Conservation (phyloP, 2,888 invertebrate genomes). For the Drosophila monieri region DNA sequence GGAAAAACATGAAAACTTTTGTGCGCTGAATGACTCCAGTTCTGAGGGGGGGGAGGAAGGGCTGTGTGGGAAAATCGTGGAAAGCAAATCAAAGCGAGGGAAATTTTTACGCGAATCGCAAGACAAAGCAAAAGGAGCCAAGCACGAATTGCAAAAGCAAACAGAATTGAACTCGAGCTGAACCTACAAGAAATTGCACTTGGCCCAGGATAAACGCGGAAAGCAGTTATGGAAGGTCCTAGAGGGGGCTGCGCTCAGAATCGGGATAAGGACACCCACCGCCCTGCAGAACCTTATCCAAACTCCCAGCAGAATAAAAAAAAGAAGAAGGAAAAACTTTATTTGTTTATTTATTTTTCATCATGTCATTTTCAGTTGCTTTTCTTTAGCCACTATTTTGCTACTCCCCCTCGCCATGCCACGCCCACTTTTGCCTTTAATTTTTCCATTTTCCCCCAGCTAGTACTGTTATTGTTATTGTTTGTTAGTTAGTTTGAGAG, state of each 20-base stretch:
- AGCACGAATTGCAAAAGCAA: constrained; percentile 37
- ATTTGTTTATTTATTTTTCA: constrained; percentile 73
- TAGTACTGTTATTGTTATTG: constrained; percentile 15
- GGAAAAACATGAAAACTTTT: constrained; percentile 19
- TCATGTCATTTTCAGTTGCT: constrained; percentile 70
- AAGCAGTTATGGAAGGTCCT: constrained; percentile 1
- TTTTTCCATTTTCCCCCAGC: constrained; percentile 21
- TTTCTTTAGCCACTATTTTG: constrained; percentile 4
- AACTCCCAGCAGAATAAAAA: constrained; percentile 3
- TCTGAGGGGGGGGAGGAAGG: neutral
- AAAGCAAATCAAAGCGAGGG: constrained; percentile 43
- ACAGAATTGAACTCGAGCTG: constrained; percentile 62
- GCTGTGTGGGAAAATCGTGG: neutral
- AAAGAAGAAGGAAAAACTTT: constrained; percentile 43
- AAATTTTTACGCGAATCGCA: constrained; percentile 35
- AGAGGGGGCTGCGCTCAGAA: neutral
- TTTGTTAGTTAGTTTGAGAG: constrained; percentile 46
- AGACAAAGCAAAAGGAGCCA: constrained; percentile 46
- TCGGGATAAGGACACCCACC: neutral
- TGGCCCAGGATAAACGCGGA: constrained; percentile 71
- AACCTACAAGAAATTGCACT: constrained; percentile 69
- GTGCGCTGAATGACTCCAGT: neutral
- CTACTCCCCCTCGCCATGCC: neutral
- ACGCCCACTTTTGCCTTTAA: constrained; percentile 1
- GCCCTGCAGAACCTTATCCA: neutral